Base-by-base conservation (phyloP, 1,140 invertebrate species). In the Drosophila sproati region DNA sequence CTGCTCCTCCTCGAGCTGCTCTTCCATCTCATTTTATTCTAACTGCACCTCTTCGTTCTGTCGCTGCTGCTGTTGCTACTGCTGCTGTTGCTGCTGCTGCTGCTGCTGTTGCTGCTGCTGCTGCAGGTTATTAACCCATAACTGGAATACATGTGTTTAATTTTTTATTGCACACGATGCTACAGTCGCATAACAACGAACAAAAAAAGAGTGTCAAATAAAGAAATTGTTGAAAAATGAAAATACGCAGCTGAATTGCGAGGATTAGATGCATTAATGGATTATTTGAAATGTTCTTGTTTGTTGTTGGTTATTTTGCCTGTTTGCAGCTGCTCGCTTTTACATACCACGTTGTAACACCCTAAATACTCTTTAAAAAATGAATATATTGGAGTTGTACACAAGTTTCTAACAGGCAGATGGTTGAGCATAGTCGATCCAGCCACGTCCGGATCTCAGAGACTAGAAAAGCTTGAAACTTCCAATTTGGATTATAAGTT, bases 91-190 rank as follows among this genome's bases (percentile, higher is more conserved):
- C 76, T 62, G 78, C 63, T 70, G 12, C 12, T 12, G 12, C 12
- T 12, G 79, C 39, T 4, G 39, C 39, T 12, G 0, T 12, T 12
- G 78, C 68, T 70, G 79, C 39, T 12, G 78, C 68, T 70, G 79
- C 39, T 4, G 39, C 39, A 43, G 81, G 81, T 83, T 83, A 83
- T 83, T 83, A 83, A 83, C 81, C 81, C 80, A 83, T 83, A 83
- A 83, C 64, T 83, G 80, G 81, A 80, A 79, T 83, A 83, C 81
- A 80, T 83, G 80, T 82, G 75, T 80, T 82, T 82, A 82, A 82
- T 78, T 80, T 80, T 73, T 78, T 80, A 69, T 60, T 77, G 61
- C 48, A 55, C 47, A 62, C 32, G 28, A 54, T 2, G 63, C 37
- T 34, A 43, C 35, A 54, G 61, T 63, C 10, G 52, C 51, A 34